Evolutionary conservation across 2,888 invertebrate genomes (phyloP).

Genomic region (Dryomyza anilis): DNA sequence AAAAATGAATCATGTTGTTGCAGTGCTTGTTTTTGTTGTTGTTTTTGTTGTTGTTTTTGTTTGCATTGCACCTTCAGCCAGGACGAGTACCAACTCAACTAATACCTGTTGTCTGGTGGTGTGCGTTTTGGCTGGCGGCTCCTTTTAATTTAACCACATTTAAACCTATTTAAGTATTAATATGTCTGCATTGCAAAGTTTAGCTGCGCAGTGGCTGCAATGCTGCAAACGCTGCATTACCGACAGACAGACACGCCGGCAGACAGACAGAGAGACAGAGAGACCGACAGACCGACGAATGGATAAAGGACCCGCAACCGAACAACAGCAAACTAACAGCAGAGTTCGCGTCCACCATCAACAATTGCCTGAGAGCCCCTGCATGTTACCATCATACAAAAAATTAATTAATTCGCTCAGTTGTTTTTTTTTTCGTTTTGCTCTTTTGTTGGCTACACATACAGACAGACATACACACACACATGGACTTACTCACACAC

Average conservation of each 20-base stretch:
- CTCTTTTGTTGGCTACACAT: not conserved
- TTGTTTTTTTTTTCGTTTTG: not conserved
- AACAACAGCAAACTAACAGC: not conserved
- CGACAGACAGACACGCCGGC: constrained; percentile 3
- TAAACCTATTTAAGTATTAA: constrained; percentile 27
- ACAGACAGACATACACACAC: too few species aligned
- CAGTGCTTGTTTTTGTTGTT: not conserved
- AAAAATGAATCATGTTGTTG: constrained; percentile 1
- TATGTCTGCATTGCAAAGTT: constrained; percentile 17
- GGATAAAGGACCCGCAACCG: too few species aligned
- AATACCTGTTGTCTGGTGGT: not conserved
- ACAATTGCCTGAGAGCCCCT: not conserved
- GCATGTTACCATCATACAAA: constrained; percentile 2
- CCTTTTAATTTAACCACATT: constrained; percentile 23
- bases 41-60: not conserved
- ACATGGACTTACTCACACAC: too few species aligned
- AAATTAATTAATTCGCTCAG: constrained; percentile 12
- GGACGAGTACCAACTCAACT: not conserved
- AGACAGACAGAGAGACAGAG: too few species aligned
- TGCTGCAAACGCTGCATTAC: not conserved
- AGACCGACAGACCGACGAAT: too few species aligned
- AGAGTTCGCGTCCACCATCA: constrained; percentile 2
- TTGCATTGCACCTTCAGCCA: not conserved
- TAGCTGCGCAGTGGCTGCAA: not conserved
- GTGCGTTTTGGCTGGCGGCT: not conserved